phyloP scores from a whole-genome alignment of 2,888 invertebrate species.

The Archaeoteleia sp. region DNA sequence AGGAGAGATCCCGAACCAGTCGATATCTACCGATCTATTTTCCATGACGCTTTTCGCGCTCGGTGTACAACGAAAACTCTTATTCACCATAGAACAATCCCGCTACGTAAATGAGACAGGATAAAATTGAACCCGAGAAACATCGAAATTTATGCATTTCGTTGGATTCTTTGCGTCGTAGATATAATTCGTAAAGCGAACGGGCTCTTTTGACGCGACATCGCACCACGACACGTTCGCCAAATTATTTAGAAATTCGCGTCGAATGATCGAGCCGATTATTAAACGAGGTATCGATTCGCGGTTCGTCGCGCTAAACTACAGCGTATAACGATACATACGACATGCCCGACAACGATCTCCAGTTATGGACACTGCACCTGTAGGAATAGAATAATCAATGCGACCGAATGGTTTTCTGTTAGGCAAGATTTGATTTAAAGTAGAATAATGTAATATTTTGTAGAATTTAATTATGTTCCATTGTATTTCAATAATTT shows the following conservation, averaged over 20 bases:
- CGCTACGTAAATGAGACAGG: too few relatives aligned
- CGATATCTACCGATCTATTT: conserved; percentile 20
- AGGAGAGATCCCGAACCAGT: conserved; percentile 22
- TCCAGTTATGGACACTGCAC: conserved; percentile 35
- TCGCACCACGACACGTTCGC: conserved; percentile 32
- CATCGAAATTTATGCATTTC: conserved; percentile 17
- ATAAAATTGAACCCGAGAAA: neutral
- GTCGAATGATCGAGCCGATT: conserved; percentile 51
- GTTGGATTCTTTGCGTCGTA: conserved; percentile 7
- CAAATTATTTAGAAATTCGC: conserved; percentile 63
- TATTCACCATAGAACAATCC: conserved; percentile 10
- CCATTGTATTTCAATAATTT: too few relatives aligned
- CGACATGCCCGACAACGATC: conserved; percentile 40
- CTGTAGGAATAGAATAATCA: conserved; percentile 10
- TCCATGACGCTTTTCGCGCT: conserved; percentile 1
- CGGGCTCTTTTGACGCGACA: conserved; percentile 35
- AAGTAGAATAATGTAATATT: too few relatives aligned
- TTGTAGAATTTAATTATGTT: too few relatives aligned
- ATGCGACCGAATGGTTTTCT: too few relatives aligned
- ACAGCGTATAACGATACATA: conserved; percentile 51
- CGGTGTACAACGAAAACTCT: conserved; percentile 8
- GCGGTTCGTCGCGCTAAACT: conserved; percentile 61
- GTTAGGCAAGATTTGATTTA: too few relatives aligned
- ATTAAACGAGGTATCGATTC: conserved; percentile 66
- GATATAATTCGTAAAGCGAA: conserved; percentile 20